A percentile compares a stretch with the other conserved stretches of the same genome.
Evolutionary conservation across 2,888 invertebrate species (phyloP).

Genomic region (Leucophenga maculata): DNA sequence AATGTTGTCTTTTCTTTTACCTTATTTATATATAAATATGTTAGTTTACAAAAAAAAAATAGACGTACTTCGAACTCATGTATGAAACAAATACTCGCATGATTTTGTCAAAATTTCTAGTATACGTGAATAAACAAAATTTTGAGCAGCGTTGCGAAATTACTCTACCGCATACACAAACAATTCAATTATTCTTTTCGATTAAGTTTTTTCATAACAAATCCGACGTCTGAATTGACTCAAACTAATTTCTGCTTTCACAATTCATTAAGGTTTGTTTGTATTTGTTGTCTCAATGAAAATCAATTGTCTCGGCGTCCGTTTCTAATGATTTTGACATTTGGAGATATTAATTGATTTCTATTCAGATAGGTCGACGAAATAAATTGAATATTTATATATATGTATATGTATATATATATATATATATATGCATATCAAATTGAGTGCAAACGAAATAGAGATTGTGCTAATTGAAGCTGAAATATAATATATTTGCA

Average conservation of each 20-base stretch:
- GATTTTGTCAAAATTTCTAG: constrained; percentile 7
- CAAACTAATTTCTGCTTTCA: neutral
- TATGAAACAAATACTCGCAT: neutral
- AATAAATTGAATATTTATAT: no score
- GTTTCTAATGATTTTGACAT: neutral
- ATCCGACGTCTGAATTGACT: no score
- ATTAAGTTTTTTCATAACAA: neutral
- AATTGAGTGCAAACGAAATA: no score
- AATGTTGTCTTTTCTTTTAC: no score
- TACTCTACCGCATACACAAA: no score
- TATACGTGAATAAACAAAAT: no score
- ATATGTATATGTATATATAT: no score
- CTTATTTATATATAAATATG: neutral
- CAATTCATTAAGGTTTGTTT: neutral
- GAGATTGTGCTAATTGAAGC: no score
- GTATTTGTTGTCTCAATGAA: neutral
- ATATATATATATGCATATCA: no score
- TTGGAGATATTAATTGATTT: no score
- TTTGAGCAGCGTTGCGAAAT: neutral
- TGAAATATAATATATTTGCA: no score
- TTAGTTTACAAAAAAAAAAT: constrained; percentile 1
- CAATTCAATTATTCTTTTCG: neutral
- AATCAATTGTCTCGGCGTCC: neutral
- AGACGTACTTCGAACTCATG: constrained; percentile 7
- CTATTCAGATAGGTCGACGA: no score